These are phyloP conservation scores for Drosophila lini DNA, from an alignment of 1,140 invertebrate genomes.

Conservation along the genomic window DNA sequence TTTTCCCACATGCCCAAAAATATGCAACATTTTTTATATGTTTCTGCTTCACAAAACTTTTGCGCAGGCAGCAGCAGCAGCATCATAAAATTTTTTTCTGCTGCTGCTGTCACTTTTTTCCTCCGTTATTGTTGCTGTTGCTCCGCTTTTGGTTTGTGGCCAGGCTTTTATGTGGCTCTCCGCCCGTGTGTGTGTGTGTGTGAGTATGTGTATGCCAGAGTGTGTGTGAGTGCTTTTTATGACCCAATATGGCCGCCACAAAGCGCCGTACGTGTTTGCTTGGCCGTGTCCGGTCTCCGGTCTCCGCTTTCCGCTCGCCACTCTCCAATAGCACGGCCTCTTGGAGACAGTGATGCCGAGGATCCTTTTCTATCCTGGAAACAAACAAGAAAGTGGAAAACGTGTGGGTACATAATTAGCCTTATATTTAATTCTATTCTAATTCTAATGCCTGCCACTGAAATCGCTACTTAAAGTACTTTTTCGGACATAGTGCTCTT, in stretches of 20 bases:
- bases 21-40: constrained; percentile 83
- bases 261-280: constrained; percentile 68
- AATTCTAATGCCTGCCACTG: no score
- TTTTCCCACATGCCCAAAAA: constrained; percentile 63
- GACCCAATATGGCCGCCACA: constrained; percentile 80
- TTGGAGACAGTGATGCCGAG: constrained; percentile 21
- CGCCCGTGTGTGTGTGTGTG: constrained; percentile 34
- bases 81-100: constrained; percentile 80
- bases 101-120: constrained; percentile 75
- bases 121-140: constrained; percentile 50
- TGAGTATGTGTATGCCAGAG: constrained; percentile 21
- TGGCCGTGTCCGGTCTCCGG: constrained; percentile 41
- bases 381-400: no score
- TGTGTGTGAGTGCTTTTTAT: constrained; percentile 74
- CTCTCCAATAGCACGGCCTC: constrained; percentile 1
- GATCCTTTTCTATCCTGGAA: constrained; percentile 8
- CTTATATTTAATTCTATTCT: background rate
- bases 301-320: constrained; percentile 17
- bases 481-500: no score
- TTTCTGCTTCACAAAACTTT: constrained; percentile 81
- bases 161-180: constrained; percentile 60
- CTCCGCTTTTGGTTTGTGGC: constrained; percentile 57
- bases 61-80: constrained; percentile 66
- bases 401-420: background rate
- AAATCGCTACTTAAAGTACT: no score